These are phyloP conservation scores for Hepsetus odoe DNA, from an alignment of 2,113 vertebrate species.

Conservation along the genomic window DNA sequence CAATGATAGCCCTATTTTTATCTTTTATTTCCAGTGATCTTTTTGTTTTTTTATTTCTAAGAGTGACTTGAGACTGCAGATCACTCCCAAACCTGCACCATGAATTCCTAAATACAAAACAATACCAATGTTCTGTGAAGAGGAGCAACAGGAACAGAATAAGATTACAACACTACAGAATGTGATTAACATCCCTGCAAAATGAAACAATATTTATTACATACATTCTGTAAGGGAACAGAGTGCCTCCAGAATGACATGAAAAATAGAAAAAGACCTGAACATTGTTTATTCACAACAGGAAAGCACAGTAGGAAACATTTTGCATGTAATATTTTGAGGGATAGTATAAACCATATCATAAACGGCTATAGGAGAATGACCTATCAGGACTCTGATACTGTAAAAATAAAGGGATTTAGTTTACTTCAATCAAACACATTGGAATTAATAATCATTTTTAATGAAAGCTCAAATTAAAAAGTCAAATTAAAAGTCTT, in stretches of 20 bases:
- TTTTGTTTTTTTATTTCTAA: neutral
- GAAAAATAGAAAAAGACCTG: neutral
- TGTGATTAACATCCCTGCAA: constrained; percentile 19
- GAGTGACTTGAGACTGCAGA: constrained; percentile 3
- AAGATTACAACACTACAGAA: neutral
- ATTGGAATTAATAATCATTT: neutral
- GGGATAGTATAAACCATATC: neutral
- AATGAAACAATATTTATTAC: constrained; percentile 30
- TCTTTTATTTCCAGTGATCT: neutral
- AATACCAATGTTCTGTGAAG: too few species aligned
- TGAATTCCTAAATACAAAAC: neutral
- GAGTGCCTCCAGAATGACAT: neutral
- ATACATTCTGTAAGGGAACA: constrained; percentile 23
- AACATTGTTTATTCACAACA: constrained; percentile 11
- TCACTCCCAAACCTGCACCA: neutral
- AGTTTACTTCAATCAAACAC: neutral
- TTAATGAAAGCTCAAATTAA: neutral
- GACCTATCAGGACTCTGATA: neutral
- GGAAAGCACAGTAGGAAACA: neutral
- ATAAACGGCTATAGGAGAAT: neutral
- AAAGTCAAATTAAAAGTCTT: neutral
- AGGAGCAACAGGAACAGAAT: too few species aligned
- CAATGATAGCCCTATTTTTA: neutral
- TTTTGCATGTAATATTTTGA: neutral
- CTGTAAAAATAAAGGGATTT: neutral